phyloP scores from a whole-genome alignment of 2,797 vertebrate species.

The Podarcis siculus region DNA sequence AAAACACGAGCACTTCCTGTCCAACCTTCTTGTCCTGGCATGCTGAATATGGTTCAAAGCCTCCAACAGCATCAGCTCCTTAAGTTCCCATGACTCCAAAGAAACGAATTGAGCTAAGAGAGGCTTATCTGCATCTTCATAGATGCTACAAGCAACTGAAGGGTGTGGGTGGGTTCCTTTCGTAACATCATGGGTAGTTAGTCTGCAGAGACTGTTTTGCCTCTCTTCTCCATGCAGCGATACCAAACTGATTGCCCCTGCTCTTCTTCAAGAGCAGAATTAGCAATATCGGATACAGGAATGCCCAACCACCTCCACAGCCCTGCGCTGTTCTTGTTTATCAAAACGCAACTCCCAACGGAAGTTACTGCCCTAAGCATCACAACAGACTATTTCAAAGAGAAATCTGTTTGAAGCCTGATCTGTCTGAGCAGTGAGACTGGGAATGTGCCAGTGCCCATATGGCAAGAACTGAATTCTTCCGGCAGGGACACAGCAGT shows the following conservation, averaged over 20 bases:
- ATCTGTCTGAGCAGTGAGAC: neutral
- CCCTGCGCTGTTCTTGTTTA: neutral
- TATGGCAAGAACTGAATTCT: neutral
- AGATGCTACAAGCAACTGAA: neutral
- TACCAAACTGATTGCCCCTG: neutral
- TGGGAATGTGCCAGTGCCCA: neutral
- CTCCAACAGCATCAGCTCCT: neutral
- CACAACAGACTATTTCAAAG: neutral
- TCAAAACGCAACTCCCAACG: neutral
- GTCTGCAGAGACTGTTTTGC: neutral
- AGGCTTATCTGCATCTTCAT: neutral
- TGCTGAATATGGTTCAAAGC: neutral
- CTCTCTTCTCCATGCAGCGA: neutral
- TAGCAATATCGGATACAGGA: neutral
- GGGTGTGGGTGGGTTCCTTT: neutral
- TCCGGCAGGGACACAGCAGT: neutral
- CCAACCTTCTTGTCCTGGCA: neutral
- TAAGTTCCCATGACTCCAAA: neutral
- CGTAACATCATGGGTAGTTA: neutral
- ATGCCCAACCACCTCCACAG: neutral
- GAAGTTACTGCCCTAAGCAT: neutral
- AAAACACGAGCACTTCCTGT: neutral
- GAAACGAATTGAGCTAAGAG: neutral
- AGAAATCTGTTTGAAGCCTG: neutral
- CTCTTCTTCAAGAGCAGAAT: neutral